A percentile compares a stretch with the other conserved stretches of the same genome.
These are phyloP conservation scores for Halictus quadricinctus DNA, from an alignment of 2,888 invertebrate species.

Conservation along the genomic window DNA sequence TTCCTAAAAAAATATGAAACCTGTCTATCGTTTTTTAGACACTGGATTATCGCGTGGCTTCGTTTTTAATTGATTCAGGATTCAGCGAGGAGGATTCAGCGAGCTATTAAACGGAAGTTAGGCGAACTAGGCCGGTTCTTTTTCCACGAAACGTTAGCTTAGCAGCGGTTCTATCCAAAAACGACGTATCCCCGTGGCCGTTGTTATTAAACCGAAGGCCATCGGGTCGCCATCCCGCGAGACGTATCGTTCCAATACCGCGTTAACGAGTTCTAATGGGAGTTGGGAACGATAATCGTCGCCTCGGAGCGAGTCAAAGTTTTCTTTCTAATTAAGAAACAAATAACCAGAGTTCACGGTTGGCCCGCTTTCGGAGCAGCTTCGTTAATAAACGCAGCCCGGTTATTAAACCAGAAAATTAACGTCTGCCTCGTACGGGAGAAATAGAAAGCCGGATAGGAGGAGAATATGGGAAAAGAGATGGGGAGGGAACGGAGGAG, in stretches of 20 bases:
- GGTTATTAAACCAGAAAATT: constrained; percentile 79
- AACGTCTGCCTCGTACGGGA: constrained; percentile 74
- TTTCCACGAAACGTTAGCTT: neutral
- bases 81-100: neutral
- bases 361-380: constrained; percentile 76
- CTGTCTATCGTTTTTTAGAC: neutral
- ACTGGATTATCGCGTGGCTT: neutral
- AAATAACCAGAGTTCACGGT: constrained; percentile 76
- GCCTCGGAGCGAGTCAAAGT: constrained; percentile 77
- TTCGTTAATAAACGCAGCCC: constrained; percentile 76
- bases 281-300: constrained; percentile 81
- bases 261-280: constrained; percentile 81
- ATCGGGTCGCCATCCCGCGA: constrained; percentile 67
- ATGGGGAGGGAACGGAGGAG: neutral
- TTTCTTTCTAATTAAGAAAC: constrained; percentile 81
- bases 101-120: constrained; percentile 37
- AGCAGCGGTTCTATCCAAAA: constrained; percentile 31
- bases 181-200: constrained; percentile 46
- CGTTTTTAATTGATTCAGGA: neutral
- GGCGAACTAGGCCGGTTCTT: constrained; percentile 35
- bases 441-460: constrained; percentile 64
- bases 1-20: neutral
- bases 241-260: constrained; percentile 81
- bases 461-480: constrained; percentile 35
- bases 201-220: constrained; percentile 72